phyloP scores from a whole-genome alignment of 2,888 invertebrate genomes.

The Machimus atricapillus region DNA sequence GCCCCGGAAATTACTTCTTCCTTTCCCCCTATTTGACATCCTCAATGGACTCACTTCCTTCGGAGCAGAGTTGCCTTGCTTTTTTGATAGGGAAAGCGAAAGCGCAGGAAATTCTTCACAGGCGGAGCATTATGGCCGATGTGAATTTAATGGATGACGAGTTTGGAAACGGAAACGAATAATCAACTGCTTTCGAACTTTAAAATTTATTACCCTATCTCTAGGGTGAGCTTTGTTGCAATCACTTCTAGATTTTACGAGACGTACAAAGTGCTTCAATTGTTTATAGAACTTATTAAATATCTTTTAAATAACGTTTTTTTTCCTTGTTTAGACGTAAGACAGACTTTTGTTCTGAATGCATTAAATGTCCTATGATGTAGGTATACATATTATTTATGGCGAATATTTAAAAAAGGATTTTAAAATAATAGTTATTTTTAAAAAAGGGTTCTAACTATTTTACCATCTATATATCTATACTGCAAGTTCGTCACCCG shows the following conservation, averaged over 20 bases:
- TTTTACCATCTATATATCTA: too few species aligned
- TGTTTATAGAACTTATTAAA: too few species aligned
- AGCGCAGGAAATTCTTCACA: background rate
- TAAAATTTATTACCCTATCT: background rate
- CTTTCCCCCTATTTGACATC: background rate
- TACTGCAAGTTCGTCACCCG: too few species aligned
- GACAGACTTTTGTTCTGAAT: too few species aligned
- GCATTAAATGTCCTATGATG: too few species aligned
- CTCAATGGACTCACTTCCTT: background rate
- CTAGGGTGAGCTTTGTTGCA: background rate
- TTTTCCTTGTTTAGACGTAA: too few species aligned
- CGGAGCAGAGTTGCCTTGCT: background rate
- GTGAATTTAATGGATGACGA: background rate
- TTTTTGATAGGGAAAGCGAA: background rate
- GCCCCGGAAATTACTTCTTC: slow-evolving; percentile 35
- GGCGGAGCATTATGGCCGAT: background rate
- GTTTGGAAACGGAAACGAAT: background rate
- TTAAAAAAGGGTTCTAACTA: too few species aligned
- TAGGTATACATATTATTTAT: too few species aligned
- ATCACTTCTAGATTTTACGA: background rate
- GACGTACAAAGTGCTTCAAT: too few species aligned
- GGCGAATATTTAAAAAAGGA: too few species aligned
- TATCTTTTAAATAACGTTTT: too few species aligned
- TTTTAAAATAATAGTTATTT: too few species aligned
- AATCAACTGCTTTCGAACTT: background rate